Base-by-base conservation (phyloP, 1,140 invertebrate species). In the Diachasma alloeum region DNA sequence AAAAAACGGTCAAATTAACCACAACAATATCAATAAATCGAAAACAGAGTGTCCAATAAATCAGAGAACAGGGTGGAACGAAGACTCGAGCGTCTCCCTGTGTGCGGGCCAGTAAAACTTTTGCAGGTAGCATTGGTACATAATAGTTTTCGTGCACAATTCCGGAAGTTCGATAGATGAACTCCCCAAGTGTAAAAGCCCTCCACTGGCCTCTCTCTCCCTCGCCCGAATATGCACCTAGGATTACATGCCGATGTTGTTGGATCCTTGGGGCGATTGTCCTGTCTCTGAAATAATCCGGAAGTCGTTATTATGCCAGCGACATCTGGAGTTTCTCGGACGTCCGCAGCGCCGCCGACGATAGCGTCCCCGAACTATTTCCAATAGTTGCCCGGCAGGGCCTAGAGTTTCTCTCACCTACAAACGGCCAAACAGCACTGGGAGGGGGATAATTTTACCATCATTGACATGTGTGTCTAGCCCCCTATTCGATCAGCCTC, bases 61-160 rank as follows among this genome's bases (percentile, higher is more conserved):
- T 63, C 19, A 19, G 15, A 2, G 59, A 26, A 19, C 4, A 19
- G 48, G 48, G 48, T 53, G n/a, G 48, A 31, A 6, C 48, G 48
- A 19, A 8, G 48, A 53, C 48, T 53, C 6, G n/a, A 9, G 48
- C 44, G n/a, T n/a, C 44, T 46, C 44, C 44, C 48, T 53, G 48
- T 53, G 48, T 53, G 15, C 13, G 48, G 8, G 59, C 19, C 19
- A 63, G 59, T 24, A 26, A 63, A 63, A 63, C 59, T 63, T 63
- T 63, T 4, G 59, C 59, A 26, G 59, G 24, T 63, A 63, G 17
- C 48, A 53, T 53, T 53, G 48, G 48, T 53, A 42, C 39, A 42
- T 22, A 63, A 63, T 63, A 63, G 48, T 63, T 26, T 63, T 63
- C 59, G 59, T 63, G 59, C 59, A 63, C 59, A 63, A 63, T 63